phyloP scores from a whole-genome alignment of 1,140 invertebrate species.

The Drosophila ficusphila region DNA sequence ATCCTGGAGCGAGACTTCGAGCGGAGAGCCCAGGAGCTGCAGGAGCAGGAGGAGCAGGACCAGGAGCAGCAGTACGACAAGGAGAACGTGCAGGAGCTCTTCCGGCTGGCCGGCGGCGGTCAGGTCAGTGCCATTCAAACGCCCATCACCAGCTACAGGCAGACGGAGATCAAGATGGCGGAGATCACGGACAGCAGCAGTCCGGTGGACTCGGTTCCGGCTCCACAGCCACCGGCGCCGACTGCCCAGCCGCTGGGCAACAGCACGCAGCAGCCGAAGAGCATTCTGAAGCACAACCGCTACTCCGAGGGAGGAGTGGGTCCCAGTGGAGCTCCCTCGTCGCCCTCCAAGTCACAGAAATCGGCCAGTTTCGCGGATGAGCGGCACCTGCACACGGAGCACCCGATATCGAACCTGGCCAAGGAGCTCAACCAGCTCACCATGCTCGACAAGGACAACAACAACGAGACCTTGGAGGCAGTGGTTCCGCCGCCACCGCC shows the following conservation, averaged over 20 bases:
- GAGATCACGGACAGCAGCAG: conserved; percentile 62
- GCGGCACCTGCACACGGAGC: conserved; percentile 77
- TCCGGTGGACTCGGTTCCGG: conserved; percentile 21
- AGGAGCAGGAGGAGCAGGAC: conserved; percentile 90
- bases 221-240: conserved; percentile 12
- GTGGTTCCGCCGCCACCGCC: conserved; percentile 87
- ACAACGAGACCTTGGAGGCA: conserved; percentile 57
- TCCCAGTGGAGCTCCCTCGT: conserved; percentile 67
- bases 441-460: conserved; percentile 66
- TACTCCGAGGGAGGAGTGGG: conserved; percentile 66
- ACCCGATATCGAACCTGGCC: conserved; percentile 74
- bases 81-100: conserved; percentile 83
- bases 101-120: conserved; percentile 56
- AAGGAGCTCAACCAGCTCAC: conserved; percentile 70
- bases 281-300: conserved; percentile 82
- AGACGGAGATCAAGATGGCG: conserved; percentile 80
- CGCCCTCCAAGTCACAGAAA: conserved; percentile 83
- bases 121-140: conserved; percentile 78
- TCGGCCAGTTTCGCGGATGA: conserved; percentile 83
- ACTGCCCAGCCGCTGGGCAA: conserved; percentile 5
- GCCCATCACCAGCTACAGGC: conserved; percentile 74
- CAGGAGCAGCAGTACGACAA: conserved; percentile 86
- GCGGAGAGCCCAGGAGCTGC: conserved; percentile 91
- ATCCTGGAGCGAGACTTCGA: conserved; percentile 95
- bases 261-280: conserved; percentile 75